Evolutionary conservation across 2,888 invertebrate species (phyloP).

Genomic region (Fragum whitleyi): DNA sequence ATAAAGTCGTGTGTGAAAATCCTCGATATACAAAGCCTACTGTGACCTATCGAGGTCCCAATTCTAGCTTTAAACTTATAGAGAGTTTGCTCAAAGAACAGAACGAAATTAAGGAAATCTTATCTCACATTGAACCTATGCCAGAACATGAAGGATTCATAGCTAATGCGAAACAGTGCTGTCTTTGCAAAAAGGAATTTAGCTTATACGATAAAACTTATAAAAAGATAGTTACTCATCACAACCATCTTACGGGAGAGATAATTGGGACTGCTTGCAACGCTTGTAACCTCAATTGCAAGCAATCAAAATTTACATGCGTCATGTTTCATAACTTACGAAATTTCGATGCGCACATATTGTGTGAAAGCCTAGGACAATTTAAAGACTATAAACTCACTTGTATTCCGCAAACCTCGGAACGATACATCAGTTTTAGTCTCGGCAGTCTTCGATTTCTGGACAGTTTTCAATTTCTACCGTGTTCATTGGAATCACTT

Average conservation of each 20-base stretch:
- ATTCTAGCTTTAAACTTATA: conserved; percentile 42
- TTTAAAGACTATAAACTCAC: conserved; percentile 38
- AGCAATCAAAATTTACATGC: conserved; percentile 31
- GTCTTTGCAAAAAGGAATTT: conserved; percentile 42
- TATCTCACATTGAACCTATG: conserved; percentile 39
- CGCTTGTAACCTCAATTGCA: conserved; percentile 39
- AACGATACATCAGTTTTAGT: conserved; percentile 51
- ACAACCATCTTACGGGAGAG: conserved; percentile 42
- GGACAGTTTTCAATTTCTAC: conserved; percentile 53
- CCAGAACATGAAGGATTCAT: conserved; percentile 20
- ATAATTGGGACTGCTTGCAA: conserved; percentile 42
- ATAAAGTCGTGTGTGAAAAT: conserved; percentile 42
- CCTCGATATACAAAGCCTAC: conserved; percentile 41
- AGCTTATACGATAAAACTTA: conserved; percentile 32
- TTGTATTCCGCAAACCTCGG: conserved; percentile 47
- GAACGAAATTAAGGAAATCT: conserved; percentile 38
- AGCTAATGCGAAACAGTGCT: conserved; percentile 29
- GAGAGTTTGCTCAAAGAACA: conserved; percentile 45
- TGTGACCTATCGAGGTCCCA: conserved; percentile 37
- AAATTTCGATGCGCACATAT: conserved; percentile 45
- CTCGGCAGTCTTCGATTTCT: conserved; percentile 50
- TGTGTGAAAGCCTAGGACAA: conserved; percentile 27
- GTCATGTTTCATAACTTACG: conserved; percentile 48
- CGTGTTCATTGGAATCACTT: conserved; percentile 34
- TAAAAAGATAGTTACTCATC: conserved; percentile 35